phyloP scores from a whole-genome alignment of 1,140 invertebrate genomes.

The Plectrocnemia conspersa region DNA sequence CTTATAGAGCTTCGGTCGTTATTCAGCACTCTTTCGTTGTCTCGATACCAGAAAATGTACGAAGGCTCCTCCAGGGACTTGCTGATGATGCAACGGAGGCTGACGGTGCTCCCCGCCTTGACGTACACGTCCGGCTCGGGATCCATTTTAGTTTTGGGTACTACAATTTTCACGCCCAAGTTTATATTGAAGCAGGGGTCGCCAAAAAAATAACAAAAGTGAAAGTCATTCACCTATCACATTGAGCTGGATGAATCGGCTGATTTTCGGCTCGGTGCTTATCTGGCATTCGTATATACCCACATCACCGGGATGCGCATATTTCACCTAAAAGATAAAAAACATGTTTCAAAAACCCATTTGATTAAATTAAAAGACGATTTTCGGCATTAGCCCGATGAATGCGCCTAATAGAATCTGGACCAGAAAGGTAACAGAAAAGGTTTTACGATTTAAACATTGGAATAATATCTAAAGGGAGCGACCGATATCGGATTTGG shows the following conservation, averaged over 20 bases:
- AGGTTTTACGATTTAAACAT: no score
- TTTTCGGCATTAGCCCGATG: background rate
- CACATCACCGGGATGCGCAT: slow-evolving; percentile 58
- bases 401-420: no score
- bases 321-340: slow-evolving; percentile 21
- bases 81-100: slow-evolving; percentile 61
- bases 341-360: background rate
- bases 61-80: slow-evolving; percentile 67
- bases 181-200: background rate
- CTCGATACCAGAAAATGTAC: slow-evolving; percentile 74
- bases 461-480: background rate
- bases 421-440: no score
- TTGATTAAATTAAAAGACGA: background rate
- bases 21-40: slow-evolving; percentile 54
- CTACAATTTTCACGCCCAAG: slow-evolving; percentile 44
- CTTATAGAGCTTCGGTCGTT: slow-evolving; percentile 41
- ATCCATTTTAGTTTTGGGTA: slow-evolving; percentile 69
- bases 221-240: slow-evolving; percentile 58
- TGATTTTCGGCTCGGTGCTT: slow-evolving; percentile 65
- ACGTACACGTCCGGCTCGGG: slow-evolving; percentile 68
- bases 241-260: slow-evolving; percentile 61
- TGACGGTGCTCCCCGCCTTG: slow-evolving; percentile 57
- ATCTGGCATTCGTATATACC: slow-evolving; percentile 73
- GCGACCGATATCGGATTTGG: background rate
- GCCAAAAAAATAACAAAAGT: background rate